Percentiles rank a stretch among this genome's conserved stretches.
phyloP scores from a whole-genome alignment of 2,888 invertebrate species.

The Fragum whitleyi region DNA sequence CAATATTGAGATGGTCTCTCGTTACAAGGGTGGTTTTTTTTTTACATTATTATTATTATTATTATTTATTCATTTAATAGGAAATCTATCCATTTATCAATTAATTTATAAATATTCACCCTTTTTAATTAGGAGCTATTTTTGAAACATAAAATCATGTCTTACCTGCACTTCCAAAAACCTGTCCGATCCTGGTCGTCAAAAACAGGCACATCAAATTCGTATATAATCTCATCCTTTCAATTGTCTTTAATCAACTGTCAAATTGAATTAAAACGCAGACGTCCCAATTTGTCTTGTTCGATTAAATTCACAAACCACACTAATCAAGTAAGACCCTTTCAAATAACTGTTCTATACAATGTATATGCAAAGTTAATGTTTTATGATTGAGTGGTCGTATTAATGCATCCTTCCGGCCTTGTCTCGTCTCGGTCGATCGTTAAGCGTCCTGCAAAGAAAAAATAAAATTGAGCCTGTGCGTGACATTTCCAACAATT shows the following conservation, averaged over 20 bases:
- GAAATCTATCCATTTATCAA: no score
- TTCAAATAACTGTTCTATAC: not conserved
- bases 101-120: no score
- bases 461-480: no score
- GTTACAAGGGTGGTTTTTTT: no score
- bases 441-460: no score
- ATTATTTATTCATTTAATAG: no score
- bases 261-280: not conserved
- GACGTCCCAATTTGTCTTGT: not conserved
- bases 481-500: no score
- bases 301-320: not conserved
- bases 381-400: not conserved
- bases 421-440: no score
- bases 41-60: no score
- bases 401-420: no score
- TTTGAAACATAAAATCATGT: not conserved
- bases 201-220: not conserved
- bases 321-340: not conserved
- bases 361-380: not conserved
- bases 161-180: conserved; percentile 17
- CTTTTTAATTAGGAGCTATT: no score
- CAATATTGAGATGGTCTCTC: no score
- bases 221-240: not conserved
- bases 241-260: not conserved
- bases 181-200: conserved; percentile 13